Evolutionary conservation across 2,113 vertebrate species (phyloP), one percentile per base, ranked within the genome.

Genomic region (Triplophysa dalaica): DNA sequence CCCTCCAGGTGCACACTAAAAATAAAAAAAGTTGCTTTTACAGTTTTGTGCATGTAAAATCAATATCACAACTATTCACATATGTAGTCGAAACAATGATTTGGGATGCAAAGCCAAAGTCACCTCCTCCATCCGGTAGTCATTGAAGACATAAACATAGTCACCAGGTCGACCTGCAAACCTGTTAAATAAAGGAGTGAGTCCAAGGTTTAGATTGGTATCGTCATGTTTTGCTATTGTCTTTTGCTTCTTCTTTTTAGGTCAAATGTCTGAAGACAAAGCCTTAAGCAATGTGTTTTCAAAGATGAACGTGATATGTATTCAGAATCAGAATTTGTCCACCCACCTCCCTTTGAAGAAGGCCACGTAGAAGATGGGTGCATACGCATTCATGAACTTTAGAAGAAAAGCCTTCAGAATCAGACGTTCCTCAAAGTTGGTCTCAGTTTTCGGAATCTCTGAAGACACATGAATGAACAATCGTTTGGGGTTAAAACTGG

Each of bases 361-460:
- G 66, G 98, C 97, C 88, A 99, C 97, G 0, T 99, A 99, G 90
- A 99, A 99, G 87, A 98, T 99, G 8, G 98, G 94, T 1, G 98
- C 96, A 43, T 97, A 99, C 4, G 98, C 96, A 24, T 99, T 99
- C 91, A 98, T 95, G 76, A 98, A 99, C 89, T 99, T 99, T 17
- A 99, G 89, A 21, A 99, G 87, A 79, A 99, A 99, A 78, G 97
- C 93, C 85, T 99, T 99, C 82, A 99, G 89, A 85, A 98, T 95
- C 80, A 99, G 88, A 21, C 94, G 94, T 52, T 99, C 95, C 83
- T 99, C 97, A 87, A 98, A 99, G 7, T 90, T 91, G 69, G 93
- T 96, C 76, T 99, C 97, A 17, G 97, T 98, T 93, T 96, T 99
- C 0, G 96, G 97, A 85, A 98, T 94, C 91, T 99, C 97, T 99